Base-by-base conservation (phyloP, 2,888 invertebrate genomes). In the Orthosia cruda region DNA sequence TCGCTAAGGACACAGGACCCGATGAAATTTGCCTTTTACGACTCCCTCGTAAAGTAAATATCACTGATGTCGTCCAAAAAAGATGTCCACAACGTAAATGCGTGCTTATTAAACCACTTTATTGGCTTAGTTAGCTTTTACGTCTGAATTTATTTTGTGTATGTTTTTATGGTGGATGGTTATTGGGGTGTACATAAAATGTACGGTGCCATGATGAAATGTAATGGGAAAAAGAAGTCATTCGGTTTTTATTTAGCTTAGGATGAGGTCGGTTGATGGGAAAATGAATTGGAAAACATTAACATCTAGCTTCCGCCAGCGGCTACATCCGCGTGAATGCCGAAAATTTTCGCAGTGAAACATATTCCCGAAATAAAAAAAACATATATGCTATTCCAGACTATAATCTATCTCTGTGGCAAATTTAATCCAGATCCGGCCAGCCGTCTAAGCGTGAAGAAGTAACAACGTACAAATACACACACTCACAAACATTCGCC, bases 1-100 rank as follows among this genome's bases (percentile, higher is more conserved):
- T 74, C 84, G 78, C 75, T 87, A 87, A 89, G 88, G 87, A 91
- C 87, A 77, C 80, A 83, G 85, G 89, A 86, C 86, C 89, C 87
- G 84, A 89, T 86, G 89, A 89, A 91, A 90, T 87, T 89, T 84
- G 80, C 81, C 85, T 87, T 93, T 94, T 94, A 94, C 92, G 93
- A 91, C 84, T 79, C 71, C 63, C 89, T 92, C 92, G 91, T 94
- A 94, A 94, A 94, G 91, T 90, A 92, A 93, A 93, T 93, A 93
- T 92, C 91, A 91, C 90, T 93, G 91, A 91, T 91, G 91, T 87
- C 87, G 81, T 83, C 85, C 85, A 87, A 87, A 85, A 90, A 91
- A 92, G 91, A 92, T 92, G 92, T 91, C 90, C 89, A 78, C 86
- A 73, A 80, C 88, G 88, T 89, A 92, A 93, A 90, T 88, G 90